Percentiles rank a stretch among this genome's conserved stretches.
phyloP scores from a whole-genome alignment of 1,140 invertebrate species.

The Odontomachus brunneus region DNA sequence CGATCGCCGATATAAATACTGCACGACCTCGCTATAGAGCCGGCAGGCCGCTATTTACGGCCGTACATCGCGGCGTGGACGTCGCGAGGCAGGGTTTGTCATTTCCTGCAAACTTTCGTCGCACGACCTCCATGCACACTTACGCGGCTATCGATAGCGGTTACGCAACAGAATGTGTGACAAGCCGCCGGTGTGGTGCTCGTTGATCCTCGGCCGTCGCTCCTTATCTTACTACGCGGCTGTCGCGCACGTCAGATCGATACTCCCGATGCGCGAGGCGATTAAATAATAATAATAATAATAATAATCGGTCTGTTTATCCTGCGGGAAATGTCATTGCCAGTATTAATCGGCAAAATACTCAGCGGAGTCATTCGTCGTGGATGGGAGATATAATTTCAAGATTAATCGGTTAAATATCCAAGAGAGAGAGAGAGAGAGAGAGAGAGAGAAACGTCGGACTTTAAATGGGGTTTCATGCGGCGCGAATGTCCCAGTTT shows the following conservation, averaged over 20 bases:
- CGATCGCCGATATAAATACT: slow-evolving; percentile 78
- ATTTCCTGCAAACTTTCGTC: slow-evolving; percentile 70
- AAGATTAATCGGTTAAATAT: slow-evolving; percentile 11
- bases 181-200: background rate
- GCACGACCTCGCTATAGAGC: slow-evolving; percentile 74
- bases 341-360: too few relatives aligned
- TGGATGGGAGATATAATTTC: background rate
- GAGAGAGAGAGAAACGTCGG: background rate
- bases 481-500: too few relatives aligned
- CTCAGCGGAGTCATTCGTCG: too few relatives aligned
- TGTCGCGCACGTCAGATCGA: background rate
- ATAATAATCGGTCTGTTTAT: slow-evolving; percentile 6
- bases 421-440: too few relatives aligned
- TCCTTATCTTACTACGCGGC: background rate
- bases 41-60: slow-evolving; percentile 70
- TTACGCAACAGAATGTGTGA: slow-evolving; percentile 58
- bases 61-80: slow-evolving; percentile 42
- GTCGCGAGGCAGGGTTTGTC: slow-evolving; percentile 58
- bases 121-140: slow-evolving; percentile 71
- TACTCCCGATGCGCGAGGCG: background rate
- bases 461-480: background rate
- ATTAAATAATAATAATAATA: background rate
- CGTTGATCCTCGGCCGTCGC: background rate
- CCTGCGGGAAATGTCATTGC: background rate
- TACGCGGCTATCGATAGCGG: slow-evolving; percentile 11